Base-by-base conservation (phyloP, 1,140 invertebrate species). In the Radopholus similis region DNA sequence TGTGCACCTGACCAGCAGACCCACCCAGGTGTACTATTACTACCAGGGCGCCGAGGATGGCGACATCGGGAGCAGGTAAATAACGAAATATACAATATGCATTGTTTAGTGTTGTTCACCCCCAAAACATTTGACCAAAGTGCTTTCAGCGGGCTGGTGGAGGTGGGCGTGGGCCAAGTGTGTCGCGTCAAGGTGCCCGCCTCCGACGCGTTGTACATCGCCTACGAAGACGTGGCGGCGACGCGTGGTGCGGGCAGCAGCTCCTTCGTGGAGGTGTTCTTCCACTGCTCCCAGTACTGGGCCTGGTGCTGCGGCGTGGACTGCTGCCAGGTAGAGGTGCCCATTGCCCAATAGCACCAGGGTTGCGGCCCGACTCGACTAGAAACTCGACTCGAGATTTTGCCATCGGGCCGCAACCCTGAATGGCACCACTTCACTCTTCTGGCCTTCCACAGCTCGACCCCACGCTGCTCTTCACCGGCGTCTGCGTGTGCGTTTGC, bases 261-360 rank as follows among this genome's bases (percentile, higher is more conserved):
- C 11, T 5, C 38, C 4, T 49, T 62, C 30, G 49, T 62, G 21
- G 40, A 62, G 32, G n/a, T 62, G 18, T 62, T 42, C 18, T 62
- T 62, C 32, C 58, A 62, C 21, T 62, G 58, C 40, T 62, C 58
- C 28, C 58, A 62, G 28, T 49, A 62, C 6, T 62, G 58, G 58
- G 18, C 58, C 32, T 62, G 58, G 58, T 62, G 58, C 32, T 62
- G 58, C 30, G 58, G 58, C 8, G 58, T 62, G 2, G 58, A 62
- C 49, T 62, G 58, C 6, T 62, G 58, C 21, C 40, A 62, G 18
- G 58, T 62, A 28, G 15, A 13, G 32, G 32, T 38, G 2, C 11
- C 42, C 44, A 34, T 26, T 37, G 28, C 18, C n/a, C n/a, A 44
- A 57, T 28, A 2, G 23, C 28, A 15, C 0, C 6, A 58, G 13